Base-by-base conservation (phyloP, 1,140 invertebrate species). In the Pygmarrhopalites habei region DNA sequence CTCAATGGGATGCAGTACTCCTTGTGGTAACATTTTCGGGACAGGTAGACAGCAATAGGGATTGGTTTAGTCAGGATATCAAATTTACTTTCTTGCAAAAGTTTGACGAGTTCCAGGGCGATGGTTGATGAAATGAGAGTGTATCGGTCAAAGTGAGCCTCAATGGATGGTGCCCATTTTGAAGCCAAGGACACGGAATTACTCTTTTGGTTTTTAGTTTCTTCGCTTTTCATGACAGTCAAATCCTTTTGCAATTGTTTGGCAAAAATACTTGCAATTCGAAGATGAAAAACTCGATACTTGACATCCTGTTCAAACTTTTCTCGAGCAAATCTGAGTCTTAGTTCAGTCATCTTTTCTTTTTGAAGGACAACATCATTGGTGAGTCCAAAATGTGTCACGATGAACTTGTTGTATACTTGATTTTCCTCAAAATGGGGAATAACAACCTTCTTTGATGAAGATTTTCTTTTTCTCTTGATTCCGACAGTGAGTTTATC, bases 141-240 rank as follows among this genome's bases (percentile, higher is more conserved):
- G 43, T 55, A 61, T 2, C 39, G 29, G 21, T 70, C 68, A 49
- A 70, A 65, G 35, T 67, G 66, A 14, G 21, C 46, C 32, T 64
- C 66, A 25, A 70, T 35, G 15, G 68, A 56, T 4, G 68, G 68
- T 21, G 66, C 68, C 68, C 68, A 70, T 35, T 70, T 70, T 2
- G 44, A 66, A 28, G 47, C 65, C 19, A 70, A 39, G 2, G 62
- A 64, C n/a, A 59, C 46, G 2, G 25, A 30, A n/a, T 44, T 58
- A 7, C 23, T 30, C 7, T 12, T 10, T 15, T 44, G 46, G 53
- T 28, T 23, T 17, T 56, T 44, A 14, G 25, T 29, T 25, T 10
- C 2, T 10, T 10, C 4, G 7, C 17, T 41, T 19, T 62, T 57
- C 1, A 60, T 2, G n/a, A 12, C 26, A 2, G n/a, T 35, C 26